Base-by-base conservation (phyloP, 2,797 vertebrate genomes). In the Etheostoma perlongum region DNA sequence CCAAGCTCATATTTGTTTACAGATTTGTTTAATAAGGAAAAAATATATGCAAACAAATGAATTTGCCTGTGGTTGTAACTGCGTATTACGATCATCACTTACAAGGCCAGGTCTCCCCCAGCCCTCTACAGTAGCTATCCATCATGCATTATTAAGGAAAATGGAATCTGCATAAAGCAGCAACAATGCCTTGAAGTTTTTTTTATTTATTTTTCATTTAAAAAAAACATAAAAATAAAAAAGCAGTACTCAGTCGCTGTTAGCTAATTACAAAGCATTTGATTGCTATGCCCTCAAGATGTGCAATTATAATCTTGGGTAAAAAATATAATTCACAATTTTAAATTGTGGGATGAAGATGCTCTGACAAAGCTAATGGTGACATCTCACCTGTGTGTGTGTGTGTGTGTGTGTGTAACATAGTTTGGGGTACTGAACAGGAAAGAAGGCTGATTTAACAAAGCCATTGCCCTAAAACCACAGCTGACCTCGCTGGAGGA, bases 21-120 rank as follows among this genome's bases (percentile, higher is more conserved):
- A 89, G 77, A 90, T 91, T 92, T 89, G 84, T 89, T 89, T 88
- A 91, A 93, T 90, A 90, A 91, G 81, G 82, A 85, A 85, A 40
- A 89, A 86, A 85, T 81, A 83, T 82, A 91, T 87, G 91, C 88
- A 91, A 93, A 90, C 88, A 92, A 91, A 91, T 92, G 90, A 85
- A 92, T 92, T 90, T 87, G 91, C 92, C 92, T 66, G 88, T 92
- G 92, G 93, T 93, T 88, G 90, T 89, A 90, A 89, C 77, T 85
- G 87, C 88, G 88, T 90, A 92, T 92, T 93, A 94, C 90, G 90
- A 92, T 89, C 91, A 93, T 94, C 88, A 89, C 89, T 94, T 93
- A 93, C 87, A 90, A 90, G 91, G 91, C 86, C 85, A 85, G 82
- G 85, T 85, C 85, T 92, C 87, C 87, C 86, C 79, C 62, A 85